Evolutionary conservation across 2,113 vertebrate genomes (phyloP), one percentile per base, ranked within the genome.

Genomic region (Hippolais icterina): DNA sequence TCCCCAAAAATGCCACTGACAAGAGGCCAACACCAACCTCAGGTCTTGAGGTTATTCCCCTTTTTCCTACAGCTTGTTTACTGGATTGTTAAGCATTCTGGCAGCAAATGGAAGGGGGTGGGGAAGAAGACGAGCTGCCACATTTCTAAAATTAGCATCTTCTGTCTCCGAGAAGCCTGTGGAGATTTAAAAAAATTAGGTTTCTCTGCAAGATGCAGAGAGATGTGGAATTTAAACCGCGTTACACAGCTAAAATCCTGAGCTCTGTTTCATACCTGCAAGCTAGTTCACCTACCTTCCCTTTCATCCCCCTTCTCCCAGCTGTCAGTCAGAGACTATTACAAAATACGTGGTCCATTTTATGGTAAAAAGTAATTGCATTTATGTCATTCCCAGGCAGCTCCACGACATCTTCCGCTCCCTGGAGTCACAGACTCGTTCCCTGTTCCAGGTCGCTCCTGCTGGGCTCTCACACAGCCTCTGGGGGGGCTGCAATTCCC

Each of bases 81-180:
- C 95, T 87, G 95, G 72, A 88, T 93, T 94, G 96, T 94, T 96
- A 97, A 87, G 88, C 88, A 87, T 91, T 94, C 96, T 96, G 95
- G 94, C 93, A 96, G 95, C 86, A 85, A 92, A 93, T 49, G 42
- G 87, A 75, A 93, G 93, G 95, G 91, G 95, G 89, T 68, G 93
- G 92, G 91, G 89, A 94, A 93, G 83, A 83, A 84, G 83, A 95
- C 17, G 89, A 94, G 83, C 94, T 95, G 96, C 96, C 89, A 97
- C 89, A 66, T 95, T 93, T 91, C 96, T 97, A 97, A 97, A 97
- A 97, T 97, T 97, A 97, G 96, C 93, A 93, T 96, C 94, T 93
- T 83, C 88, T 89, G 93, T 94, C 93, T 95, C 95, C 2, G 60
- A 93, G 92, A 96, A 96, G 95, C 96, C 96, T 94, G 96, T 95